Base-by-base conservation (phyloP, 1,140 invertebrate species). In the Formica selysi region DNA sequence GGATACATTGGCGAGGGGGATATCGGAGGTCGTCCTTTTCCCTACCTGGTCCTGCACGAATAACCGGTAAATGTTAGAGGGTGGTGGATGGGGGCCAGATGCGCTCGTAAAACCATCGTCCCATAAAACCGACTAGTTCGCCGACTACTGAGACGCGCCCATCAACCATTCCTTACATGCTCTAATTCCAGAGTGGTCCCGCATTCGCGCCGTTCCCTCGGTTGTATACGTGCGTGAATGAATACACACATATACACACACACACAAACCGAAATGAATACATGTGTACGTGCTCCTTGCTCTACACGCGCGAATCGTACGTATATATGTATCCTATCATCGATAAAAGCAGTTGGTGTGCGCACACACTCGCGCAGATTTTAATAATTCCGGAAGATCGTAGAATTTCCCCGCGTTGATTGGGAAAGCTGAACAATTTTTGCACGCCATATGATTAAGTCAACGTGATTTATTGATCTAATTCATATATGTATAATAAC, bases 21-120 rank as follows among this genome's bases (percentile, higher is more conserved):
- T 68, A 44, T 38, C 51, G 51, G 65, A 67, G 79, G 51, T 68
- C 44, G 71, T 81, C 61, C 79, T 87, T 89, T 87, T 89, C 85
- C 85, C 65, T 48, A 41, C 68, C 13, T 22, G 32, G 44, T 19
- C 19, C 32, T 73, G 51, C 44, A 78, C 73, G 48, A 54, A 51
- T 51, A 51, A 85, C 16, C 73, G 57, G 86, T 83, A 74, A 68
- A 89, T 87, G 88, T 89, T 87, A 87, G 89, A 76, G 71, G 81
- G 67, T 73, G 86, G 85, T 73, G 80, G 73, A 89, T 88, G 87
- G 83, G 86, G 83, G 84, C 86, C 86, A 91, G 91, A 93, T 93
- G 90, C 84, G 90, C 93, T 94, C 93, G 93, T 94, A 93, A 94
- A 94, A 94, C 92, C 91, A 94, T 93, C 91, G 92, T 91, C 90